A percentile compares a stretch with the other conserved stretches of the same genome.
phyloP scores from a whole-genome alignment of 2,797 vertebrate species.

The Lagodon rhomboides region DNA sequence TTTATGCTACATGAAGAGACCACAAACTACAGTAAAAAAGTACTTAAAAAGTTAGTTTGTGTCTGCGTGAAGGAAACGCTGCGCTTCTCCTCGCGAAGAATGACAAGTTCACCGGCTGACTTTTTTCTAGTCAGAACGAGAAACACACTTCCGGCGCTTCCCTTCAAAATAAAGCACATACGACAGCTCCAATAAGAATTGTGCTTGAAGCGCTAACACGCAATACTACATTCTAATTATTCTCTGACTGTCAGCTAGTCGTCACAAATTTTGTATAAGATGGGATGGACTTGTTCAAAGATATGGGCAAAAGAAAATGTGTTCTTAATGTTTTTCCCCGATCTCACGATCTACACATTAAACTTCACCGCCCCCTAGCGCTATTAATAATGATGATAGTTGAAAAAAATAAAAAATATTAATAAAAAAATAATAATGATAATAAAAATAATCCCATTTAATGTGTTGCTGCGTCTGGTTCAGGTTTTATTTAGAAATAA shows the following conservation, averaged over 20 bases:
- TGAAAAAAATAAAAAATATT: no score
- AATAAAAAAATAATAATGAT: neutral
- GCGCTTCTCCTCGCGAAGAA: neutral
- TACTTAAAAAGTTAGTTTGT: neutral
- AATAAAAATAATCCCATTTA: neutral
- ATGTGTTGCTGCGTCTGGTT: no score
- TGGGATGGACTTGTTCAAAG: neutral
- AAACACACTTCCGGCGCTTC: neutral
- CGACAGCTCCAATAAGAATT: accelerated
- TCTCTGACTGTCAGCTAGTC: neutral
- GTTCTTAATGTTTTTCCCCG: no score
- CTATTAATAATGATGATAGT: no score
- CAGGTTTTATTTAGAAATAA: neutral
- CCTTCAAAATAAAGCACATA: constrained; percentile 58
- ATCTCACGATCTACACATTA: no score
- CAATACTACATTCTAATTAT: neutral
- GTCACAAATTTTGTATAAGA: neutral
- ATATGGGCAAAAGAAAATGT: neutral
- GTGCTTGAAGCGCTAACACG: accelerated
- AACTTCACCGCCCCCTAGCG: no score
- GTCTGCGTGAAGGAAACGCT: constrained; percentile 25
- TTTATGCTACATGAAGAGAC: constrained; percentile 47
- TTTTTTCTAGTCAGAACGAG: neutral
- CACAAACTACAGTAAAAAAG: neutral
- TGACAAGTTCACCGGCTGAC: constrained; percentile 24